Base-by-base conservation (phyloP, 1,140 invertebrate genomes). In the Saccostrea glomerata region DNA sequence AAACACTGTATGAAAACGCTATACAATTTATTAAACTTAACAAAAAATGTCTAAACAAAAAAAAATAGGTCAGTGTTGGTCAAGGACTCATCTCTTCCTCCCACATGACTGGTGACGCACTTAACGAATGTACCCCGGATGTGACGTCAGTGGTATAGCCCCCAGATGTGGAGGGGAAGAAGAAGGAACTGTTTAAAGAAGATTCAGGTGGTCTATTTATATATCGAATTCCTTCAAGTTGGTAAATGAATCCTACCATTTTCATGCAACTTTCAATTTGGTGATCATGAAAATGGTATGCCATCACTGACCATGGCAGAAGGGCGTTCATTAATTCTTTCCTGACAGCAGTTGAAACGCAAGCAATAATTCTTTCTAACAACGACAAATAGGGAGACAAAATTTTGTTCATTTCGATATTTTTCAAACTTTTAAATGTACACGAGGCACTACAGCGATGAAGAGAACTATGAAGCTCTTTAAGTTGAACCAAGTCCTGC, bases 211-310 rank as follows among this genome's bases (percentile, higher is more conserved):
- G 77, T 12, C 55, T 47, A 54, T 66, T 55, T 70, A 60, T 83
- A 54, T 40, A 54, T n/a, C 86, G 84, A 6, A 92, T 63, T 36
- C 90, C 91, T 6, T 88, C 84, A 56, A 92, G 84, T 15, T 90
- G 90, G 63, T 89, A 90, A 11, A 92, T 92, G 70, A 92, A 92
- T 54, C 86, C 90, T 12, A 92, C 88, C 90, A 92, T 92, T 88
- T 91, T 92, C 12, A 87, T 82, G 84, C 90, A 90, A 83, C 91
- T 92, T 36, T 90, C 86, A 54, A 92, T 92, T 30, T 91, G 90
- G 54, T 90, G 77, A 85, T 90, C 87, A 12, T 88, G 89, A 40
- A 88, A 92, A 66, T 92, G 89, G 60, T 90, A 92, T 1, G 88
- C 91, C 84, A 92, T 86, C 17, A 92, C 85, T 25, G 91, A 89